Evolutionary conservation across 2,113 vertebrate genomes (phyloP).

Genomic region (Geococcyx californianus): DNA sequence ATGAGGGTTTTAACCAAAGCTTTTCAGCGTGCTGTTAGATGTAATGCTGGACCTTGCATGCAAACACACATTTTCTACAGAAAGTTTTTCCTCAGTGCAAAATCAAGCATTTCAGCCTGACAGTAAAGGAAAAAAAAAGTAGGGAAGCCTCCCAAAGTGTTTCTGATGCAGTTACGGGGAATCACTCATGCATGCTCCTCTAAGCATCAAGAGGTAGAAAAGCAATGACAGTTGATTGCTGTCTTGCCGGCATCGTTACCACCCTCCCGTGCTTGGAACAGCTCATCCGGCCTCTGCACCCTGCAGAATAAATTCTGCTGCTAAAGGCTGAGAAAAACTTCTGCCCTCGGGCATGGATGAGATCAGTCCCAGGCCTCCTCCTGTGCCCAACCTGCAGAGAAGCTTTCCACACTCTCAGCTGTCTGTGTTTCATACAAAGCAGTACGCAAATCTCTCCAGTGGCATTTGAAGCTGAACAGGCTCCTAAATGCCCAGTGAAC

Average conservation of each 20-base stretch:
- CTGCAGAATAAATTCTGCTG: neutral
- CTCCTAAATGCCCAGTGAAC: neutral
- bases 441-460: neutral
- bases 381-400: neutral
- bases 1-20: neutral
- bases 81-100: neutral
- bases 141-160: neutral
- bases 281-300: neutral
- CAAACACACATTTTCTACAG: neutral
- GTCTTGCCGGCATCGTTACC: slow-evolving; percentile 19
- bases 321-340: neutral
- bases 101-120: neutral
- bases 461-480: neutral
- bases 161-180: neutral
- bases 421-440: neutral
- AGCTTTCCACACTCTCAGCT: slow-evolving; percentile 34
- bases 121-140: neutral
- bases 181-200: neutral
- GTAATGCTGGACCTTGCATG: neutral
- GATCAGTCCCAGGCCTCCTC: neutral
- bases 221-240: slow-evolving; percentile 72
- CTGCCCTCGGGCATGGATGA: neutral
- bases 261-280: slow-evolving; percentile 57
- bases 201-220: neutral
- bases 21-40: neutral